phyloP scores from a whole-genome alignment of 2,888 invertebrate species.

The Conistra vaccinii region DNA sequence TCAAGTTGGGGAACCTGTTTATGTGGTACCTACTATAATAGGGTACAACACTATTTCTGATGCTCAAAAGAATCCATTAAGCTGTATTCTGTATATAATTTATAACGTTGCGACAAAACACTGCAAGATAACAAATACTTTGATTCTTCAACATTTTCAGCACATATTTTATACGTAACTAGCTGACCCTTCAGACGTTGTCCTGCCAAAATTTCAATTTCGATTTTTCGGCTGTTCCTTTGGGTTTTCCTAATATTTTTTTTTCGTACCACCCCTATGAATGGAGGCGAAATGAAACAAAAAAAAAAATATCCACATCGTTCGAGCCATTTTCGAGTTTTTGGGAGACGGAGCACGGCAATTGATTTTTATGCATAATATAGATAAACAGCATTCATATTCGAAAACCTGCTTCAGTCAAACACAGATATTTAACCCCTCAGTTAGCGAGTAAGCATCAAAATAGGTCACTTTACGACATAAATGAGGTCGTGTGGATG shows the following conservation, averaged over 20 bases:
- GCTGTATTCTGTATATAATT: conserved; percentile 2
- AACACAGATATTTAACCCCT: not conserved
- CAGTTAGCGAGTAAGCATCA: not conserved
- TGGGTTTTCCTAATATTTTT: too few relatives aligned
- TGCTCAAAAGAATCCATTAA: conserved; percentile 15
- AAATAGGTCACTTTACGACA: conserved; percentile 14
- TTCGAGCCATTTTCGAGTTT: too few relatives aligned
- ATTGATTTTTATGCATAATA: too few relatives aligned
- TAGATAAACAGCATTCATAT: not conserved
- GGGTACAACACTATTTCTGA: conserved; percentile 27
- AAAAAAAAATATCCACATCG: too few relatives aligned
- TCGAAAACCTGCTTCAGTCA: not conserved
- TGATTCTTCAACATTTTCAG: not conserved
- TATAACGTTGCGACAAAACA: not conserved
- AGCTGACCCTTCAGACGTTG: too few relatives aligned
- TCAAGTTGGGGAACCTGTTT: conserved; percentile 39
- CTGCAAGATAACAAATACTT: not conserved
- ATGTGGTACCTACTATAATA: conserved; percentile 21
- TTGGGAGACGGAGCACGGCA: too few relatives aligned
- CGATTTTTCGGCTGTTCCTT: too few relatives aligned
- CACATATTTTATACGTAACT: not conserved
- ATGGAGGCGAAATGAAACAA: too few relatives aligned
- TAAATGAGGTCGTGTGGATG: not conserved
- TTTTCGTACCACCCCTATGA: too few relatives aligned
- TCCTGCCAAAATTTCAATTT: too few relatives aligned